These are phyloP conservation scores for Tympanoctomys barrerae DNA, from an alignment of 2,797 vertebrate genomes.

Conservation along the genomic window DNA sequence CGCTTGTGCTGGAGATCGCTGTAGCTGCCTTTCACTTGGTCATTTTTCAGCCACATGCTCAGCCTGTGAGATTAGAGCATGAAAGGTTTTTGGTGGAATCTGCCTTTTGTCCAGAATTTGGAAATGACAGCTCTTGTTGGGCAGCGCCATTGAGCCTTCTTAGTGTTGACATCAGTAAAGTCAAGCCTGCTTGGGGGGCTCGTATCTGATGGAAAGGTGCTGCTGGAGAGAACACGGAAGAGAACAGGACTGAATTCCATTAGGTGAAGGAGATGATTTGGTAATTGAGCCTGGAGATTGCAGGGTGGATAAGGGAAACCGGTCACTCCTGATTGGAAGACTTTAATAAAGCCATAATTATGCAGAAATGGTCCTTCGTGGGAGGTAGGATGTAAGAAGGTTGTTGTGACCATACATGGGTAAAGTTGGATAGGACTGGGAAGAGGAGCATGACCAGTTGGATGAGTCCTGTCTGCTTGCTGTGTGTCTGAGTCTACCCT, in stretches of 20 bases:
- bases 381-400: not conserved
- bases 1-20: not conserved
- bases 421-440: not conserved
- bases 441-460: not conserved
- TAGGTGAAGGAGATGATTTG: not conserved
- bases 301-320: slow-evolving; percentile 16
- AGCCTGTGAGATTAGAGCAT: not conserved
- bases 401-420: not conserved
- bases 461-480: not conserved
- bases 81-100: not conserved
- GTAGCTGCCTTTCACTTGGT: not conserved
- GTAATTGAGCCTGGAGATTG: not conserved
- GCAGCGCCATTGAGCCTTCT: not conserved
- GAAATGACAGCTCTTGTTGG: not conserved
- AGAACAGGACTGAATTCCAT: not conserved
- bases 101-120: slow-evolving; percentile 23
- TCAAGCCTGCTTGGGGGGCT: not conserved
- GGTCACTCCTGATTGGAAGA: not conserved
- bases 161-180: not conserved
- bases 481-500: not conserved
- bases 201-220: not conserved
- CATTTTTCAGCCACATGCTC: not conserved
- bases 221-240: not conserved
- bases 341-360: not conserved
- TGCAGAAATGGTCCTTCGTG: not conserved